phyloP scores from a whole-genome alignment of 2,113 vertebrate species.

The Mellivora capensis region DNA sequence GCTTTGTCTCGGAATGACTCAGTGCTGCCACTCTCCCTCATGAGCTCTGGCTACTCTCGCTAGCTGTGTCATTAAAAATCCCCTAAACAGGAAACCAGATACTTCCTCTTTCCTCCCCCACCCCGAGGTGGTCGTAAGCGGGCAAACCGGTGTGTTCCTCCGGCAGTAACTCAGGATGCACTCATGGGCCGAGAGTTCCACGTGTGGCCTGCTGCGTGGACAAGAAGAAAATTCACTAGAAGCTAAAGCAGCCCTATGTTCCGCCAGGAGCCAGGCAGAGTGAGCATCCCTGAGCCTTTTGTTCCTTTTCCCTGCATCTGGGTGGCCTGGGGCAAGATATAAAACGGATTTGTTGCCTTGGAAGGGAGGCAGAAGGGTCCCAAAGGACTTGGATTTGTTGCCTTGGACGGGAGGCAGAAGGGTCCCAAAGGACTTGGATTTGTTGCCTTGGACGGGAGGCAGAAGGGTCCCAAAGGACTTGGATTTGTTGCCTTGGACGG shows the following conservation, averaged over 20 bases:
- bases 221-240: too few relatives aligned
- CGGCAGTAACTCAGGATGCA: accelerated
- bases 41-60: accelerated
- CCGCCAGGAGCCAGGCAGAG: accelerated
- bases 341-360: neutral
- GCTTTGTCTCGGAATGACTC: neutral
- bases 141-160: neutral
- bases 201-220: accelerated
- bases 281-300: accelerated
- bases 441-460: accelerated
- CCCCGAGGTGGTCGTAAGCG: too few relatives aligned
- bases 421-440: neutral
- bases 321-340: accelerated
- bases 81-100: neutral
- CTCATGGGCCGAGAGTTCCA: accelerated
- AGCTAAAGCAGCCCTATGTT: accelerated
- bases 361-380: accelerated
- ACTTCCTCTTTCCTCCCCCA: neutral
- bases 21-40: accelerated
- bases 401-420: too few relatives aligned
- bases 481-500: too few relatives aligned
- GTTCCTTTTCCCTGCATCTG: accelerated
- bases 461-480: too few relatives aligned
- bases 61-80: accelerated
- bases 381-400: neutral